These are phyloP conservation scores for Trididemnum nubilum DNA, from an alignment of 23 tunicate species.

Conservation along the genomic window DNA sequence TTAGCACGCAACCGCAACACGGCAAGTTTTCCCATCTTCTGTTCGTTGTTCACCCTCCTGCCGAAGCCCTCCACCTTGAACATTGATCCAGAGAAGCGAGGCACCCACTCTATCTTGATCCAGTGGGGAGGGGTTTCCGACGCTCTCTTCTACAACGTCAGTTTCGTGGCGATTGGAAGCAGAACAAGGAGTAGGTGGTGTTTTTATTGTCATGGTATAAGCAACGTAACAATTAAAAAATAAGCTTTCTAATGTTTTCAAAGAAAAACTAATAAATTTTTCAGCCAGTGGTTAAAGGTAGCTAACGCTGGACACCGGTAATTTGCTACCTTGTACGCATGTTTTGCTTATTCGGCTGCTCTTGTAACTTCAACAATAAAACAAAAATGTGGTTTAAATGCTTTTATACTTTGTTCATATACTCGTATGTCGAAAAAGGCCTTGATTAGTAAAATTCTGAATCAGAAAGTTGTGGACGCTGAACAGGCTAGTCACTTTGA, in stretches of 20 bases:
- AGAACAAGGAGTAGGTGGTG: constrained; percentile 56
- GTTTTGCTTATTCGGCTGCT: no score
- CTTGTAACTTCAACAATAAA: no score
- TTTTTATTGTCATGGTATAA: not conserved
- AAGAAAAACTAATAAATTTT: not conserved
- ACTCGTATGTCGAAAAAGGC: no score
- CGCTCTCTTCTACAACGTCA: constrained; percentile 60
- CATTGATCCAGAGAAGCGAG: constrained; percentile 52
- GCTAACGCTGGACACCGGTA: no score
- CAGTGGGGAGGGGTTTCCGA: constrained; percentile 76
- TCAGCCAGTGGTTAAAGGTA: no score
- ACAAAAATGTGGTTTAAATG: no score
- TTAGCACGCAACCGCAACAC: constrained; percentile 81
- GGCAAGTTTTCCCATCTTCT: constrained; percentile 58
- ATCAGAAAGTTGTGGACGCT: no score
- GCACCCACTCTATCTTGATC: constrained; percentile 50
- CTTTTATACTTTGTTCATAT: no score
- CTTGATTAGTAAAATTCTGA: no score
- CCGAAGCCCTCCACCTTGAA: constrained; percentile 50
- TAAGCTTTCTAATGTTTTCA: not conserved
- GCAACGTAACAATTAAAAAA: not conserved
- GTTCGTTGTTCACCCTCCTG: constrained; percentile 67
- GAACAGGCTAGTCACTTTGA: no score
- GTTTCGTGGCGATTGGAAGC: constrained; percentile 27
- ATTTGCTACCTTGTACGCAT: no score